Percentiles rank a stretch among this genome's conserved stretches.
These are phyloP conservation scores for Listronotus bonariensis DNA, from an alignment of 1,140 invertebrate genomes.

Conservation along the genomic window DNA sequence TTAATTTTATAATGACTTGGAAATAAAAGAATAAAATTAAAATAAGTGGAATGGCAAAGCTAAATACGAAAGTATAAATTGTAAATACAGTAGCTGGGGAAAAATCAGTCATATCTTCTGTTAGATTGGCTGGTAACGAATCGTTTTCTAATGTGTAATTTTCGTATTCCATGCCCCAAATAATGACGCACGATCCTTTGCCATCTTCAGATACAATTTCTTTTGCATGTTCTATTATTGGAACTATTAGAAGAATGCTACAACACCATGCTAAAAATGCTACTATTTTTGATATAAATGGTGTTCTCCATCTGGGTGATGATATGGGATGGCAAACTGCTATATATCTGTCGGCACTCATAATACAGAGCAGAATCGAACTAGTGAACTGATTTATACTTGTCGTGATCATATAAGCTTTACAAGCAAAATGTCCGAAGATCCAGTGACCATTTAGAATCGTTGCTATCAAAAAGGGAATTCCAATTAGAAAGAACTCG, in stretches of 20 bases:
- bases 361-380: conserved; percentile 90
- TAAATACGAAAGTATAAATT: conserved; percentile 88
- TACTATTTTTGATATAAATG: conserved; percentile 84
- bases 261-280: conserved; percentile 82
- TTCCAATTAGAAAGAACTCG: conserved; percentile 90
- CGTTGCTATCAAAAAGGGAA: conserved; percentile 91
- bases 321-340: conserved; percentile 95
- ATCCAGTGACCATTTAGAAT: conserved; percentile 84
- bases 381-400: conserved; percentile 96
- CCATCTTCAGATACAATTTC: conserved; percentile 62
- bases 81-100: conserved; percentile 66
- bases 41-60: conserved; percentile 89
- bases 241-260: conserved; percentile 86
- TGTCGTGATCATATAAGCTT: conserved; percentile 90
- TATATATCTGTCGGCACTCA: conserved; percentile 96
- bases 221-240: conserved; percentile 90
- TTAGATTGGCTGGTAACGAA: conserved; percentile 47
- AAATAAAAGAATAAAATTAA: conserved; percentile 96
- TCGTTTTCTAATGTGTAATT: no score
- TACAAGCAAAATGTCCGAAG: conserved; percentile 91
- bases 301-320: conserved; percentile 82
- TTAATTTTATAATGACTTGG: conserved; percentile 88
- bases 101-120: conserved; percentile 58
- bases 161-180: conserved; percentile 37
- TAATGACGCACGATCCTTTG: conserved; percentile 76